Evolutionary conservation across 2,113 vertebrate genomes (phyloP).

Genomic region (Elephas maximus): DNA sequence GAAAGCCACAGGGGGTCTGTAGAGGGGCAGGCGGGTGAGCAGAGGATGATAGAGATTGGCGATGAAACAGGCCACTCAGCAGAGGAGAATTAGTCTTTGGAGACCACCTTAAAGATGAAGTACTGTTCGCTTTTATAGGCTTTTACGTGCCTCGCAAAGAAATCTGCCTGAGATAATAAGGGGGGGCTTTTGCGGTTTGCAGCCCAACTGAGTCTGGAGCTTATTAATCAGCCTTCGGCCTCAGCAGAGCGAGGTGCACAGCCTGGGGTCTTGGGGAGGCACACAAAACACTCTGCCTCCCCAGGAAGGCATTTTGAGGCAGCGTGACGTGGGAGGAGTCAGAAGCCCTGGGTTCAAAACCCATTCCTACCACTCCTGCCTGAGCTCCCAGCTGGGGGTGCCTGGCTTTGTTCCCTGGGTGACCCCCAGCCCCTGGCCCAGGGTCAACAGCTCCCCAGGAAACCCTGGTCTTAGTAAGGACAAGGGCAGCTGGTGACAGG

Average conservation of each 20-base stretch:
- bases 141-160: background rate
- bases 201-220: accelerated
- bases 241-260: accelerated
- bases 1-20: background rate
- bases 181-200: background rate
- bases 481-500: accelerated
- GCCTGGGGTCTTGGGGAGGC: background rate
- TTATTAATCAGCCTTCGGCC: background rate
- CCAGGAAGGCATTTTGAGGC: background rate
- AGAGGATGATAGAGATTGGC: accelerated
- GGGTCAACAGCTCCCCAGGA: background rate
- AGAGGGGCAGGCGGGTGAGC: accelerated
- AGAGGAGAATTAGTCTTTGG: slow-evolving; percentile 49
- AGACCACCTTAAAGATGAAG: slow-evolving; percentile 28
- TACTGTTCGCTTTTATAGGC: background rate
- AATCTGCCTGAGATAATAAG: slow-evolving; percentile 55
- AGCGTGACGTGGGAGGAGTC: background rate
- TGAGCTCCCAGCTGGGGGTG: background rate
- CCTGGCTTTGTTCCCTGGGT: accelerated
- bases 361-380: background rate
- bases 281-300: background rate
- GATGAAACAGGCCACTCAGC: background rate
- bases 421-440: background rate
- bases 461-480: background rate
- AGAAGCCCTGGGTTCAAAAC: background rate